Evolutionary conservation across 2,888 invertebrate genomes (phyloP), one percentile per base, ranked within the genome.

Genomic region (Oscheius onirici): DNA sequence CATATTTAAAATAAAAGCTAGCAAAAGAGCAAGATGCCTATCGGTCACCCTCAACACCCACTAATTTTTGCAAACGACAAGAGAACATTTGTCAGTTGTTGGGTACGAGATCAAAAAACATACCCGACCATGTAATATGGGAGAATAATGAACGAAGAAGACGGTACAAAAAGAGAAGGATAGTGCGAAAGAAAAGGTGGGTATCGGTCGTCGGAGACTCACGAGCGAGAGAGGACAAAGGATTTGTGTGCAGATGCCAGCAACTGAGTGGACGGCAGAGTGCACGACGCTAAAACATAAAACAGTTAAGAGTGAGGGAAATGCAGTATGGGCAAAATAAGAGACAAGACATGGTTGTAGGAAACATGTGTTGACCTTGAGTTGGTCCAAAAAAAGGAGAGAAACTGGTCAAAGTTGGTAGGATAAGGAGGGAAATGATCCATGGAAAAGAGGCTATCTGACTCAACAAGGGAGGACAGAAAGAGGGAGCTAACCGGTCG

Each of bases 161-260:
- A 28, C 34, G 46, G 49, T 46, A n/a, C 40, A 49, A 1, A 24
- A 17, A 49, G 63, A 63, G 46, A 49, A 26, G 20, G 58, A 17
- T 17, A 15, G 34, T 15, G n/a, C n/a, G n/a, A n/a, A n/a, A n/a
- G n/a, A n/a, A n/a, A n/a, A n/a, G n/a, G n/a, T n/a, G 49, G 52
- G 52, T 34, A 51, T 34, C 51, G 65, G 49, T n/a, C 17, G 3
- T 46, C 34, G 24, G 49, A 26, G 49, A 46, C 63, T 49, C 63
- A 63, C 63, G 60, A 60, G 60, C 63, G 49, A 15, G 46, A 5
- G 26, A 26, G 63, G 63, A 63, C 63, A 63, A 63, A 34, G 63
- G 49, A 55, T 26, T 58, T 63, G 63, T 63, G 63, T 63, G 46
- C 63, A 49, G 63, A 63, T 63, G 63, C 63, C 63, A 60, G 60